Percentiles rank a stretch among this genome's conserved stretches.
These are phyloP conservation scores for Leptinotarsa tumamoca DNA, from an alignment of 2,888 invertebrate genomes.

Conservation along the genomic window DNA sequence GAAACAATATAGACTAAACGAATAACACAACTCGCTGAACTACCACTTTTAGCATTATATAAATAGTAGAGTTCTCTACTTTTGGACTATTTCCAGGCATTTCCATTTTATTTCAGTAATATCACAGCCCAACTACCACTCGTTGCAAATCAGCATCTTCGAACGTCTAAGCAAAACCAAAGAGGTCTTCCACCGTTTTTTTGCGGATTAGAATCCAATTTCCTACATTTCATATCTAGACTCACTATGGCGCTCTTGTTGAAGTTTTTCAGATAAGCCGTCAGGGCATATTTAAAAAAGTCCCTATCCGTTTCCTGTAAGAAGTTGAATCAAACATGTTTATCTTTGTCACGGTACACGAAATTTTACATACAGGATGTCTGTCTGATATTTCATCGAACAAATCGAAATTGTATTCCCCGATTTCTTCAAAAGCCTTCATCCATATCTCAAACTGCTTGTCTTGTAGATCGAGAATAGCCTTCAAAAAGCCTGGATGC, in stretches of 20 bases:
- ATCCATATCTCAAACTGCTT: slow-evolving; percentile 24
- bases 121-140: not conserved
- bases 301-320: slow-evolving; percentile 8
- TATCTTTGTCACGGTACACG: not conserved
- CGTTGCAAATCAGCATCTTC: slow-evolving; percentile 6
- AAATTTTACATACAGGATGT: slow-evolving; percentile 1
- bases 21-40: too few relatives aligned
- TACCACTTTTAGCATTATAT: too few relatives aligned
- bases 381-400: slow-evolving; percentile 7
- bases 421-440: slow-evolving; percentile 27
- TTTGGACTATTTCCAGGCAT: not conserved
- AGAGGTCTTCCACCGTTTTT: slow-evolving; percentile 31
- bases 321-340: not conserved
- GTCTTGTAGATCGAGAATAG: slow-evolving; percentile 28
- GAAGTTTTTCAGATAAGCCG: slow-evolving; percentile 7
- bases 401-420: slow-evolving; percentile 24
- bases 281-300: not conserved
- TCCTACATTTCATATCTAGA: slow-evolving; percentile 31
- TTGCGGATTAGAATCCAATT: slow-evolving; percentile 23
- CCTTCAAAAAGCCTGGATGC: slow-evolving; percentile 21
- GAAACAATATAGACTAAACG: too few relatives aligned
- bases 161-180: slow-evolving; percentile 25
- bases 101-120: not conserved
- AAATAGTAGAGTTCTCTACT: not conserved
- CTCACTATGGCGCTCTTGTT: slow-evolving; percentile 15